Base-by-base conservation (phyloP, 2,113 vertebrate genomes). In the Xerus inauris region DNA sequence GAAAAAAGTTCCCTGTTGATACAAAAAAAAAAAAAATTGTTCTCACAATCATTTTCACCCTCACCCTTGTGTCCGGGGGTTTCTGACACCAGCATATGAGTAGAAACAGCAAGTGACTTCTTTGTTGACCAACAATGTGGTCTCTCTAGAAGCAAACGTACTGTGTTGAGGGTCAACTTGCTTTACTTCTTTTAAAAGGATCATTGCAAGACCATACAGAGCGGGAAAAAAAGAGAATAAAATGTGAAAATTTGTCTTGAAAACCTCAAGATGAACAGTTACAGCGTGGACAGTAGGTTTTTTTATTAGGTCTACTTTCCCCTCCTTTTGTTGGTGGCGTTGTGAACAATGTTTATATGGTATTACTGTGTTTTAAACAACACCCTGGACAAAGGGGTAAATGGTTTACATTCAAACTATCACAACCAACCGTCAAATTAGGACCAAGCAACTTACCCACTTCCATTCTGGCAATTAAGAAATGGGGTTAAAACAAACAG, bases 21-120 rank as follows among this genome's bases (percentile, higher is more conserved):
- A 13, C 40, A 67, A 67, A 91, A 51, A 51, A 67, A 91, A 51
- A 51, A 51, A 51, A 51, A 57, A 72, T 30, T 19, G 42, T 86
- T 87, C 76, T 73, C 45, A 3, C 0, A 1, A 4, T 45, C 8
- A 6, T 64, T 67, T 95, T 9, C 28, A 3, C 64, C 2, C 40
- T 71, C 14, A 32, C 5, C 6, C 3, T 4, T 5, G 67, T 11
- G 16, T 4, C 64, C 12, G 0, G 0, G 8, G 12, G 28, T 64
- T 54, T 51, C 73, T 59, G 57, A 57, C 75, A 49, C 11, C 49
- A 38, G n/a, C 4, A 22, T 24, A 3, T 1, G 5, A 8, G 30
- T 49, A 49, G 54, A 83, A 32, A 54, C 14, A 30, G 35, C 24
- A 1, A 77, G 73, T 0, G 26, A 7, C 40, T 42, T 76, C 90